A percentile compares a stretch with the other conserved stretches of the same genome.
These are phyloP conservation scores for Pandemis corylana DNA, from an alignment of 2,888 invertebrate species.

Conservation along the genomic window DNA sequence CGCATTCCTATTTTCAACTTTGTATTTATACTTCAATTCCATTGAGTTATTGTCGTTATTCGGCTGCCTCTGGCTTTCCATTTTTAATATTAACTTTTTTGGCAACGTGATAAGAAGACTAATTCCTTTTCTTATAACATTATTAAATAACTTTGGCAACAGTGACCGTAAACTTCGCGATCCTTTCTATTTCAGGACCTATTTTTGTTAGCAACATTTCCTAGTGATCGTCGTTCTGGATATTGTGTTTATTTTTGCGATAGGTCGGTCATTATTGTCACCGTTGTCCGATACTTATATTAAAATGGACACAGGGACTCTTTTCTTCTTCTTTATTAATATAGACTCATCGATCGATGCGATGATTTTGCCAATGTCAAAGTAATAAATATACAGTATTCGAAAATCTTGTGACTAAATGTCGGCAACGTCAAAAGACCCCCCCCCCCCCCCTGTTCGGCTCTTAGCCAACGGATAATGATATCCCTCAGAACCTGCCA, in stretches of 20 bases:
- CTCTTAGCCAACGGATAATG: no score
- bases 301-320: no score
- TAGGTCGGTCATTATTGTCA: background rate
- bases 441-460: no score
- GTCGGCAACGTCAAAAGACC: no score
- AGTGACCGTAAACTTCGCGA: constrained; percentile 6
- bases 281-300: no score
- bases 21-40: background rate
- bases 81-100: constrained; percentile 24
- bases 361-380: no score
- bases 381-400: no score
- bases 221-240: background rate
- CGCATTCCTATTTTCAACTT: no score
- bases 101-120: constrained; percentile 18
- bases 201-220: background rate
- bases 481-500: no score
- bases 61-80: background rate
- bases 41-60: background rate
- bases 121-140: constrained; percentile 5
- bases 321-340: no score
- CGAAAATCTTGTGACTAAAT: no score
- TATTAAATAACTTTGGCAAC: constrained; percentile 25
- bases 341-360: no score
- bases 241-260: background rate
- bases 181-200: constrained; percentile 3